Percentiles rank a stretch among this genome's conserved stretches.
Conservation (phyloP, 2,113 vertebrate species). For the Corythornis vintsioides region DNA sequence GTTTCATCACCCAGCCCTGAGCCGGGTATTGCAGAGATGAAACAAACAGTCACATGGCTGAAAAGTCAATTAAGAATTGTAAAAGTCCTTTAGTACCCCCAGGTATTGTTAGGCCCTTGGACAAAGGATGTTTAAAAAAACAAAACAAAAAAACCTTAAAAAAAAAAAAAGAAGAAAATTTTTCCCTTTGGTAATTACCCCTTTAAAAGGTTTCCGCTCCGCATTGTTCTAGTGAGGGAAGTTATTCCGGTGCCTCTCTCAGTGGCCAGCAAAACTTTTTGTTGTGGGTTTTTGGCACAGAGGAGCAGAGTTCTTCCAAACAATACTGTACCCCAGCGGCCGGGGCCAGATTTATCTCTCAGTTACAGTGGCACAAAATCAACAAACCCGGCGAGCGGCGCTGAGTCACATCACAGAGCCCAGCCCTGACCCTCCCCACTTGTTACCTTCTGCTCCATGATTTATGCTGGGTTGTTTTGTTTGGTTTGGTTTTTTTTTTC, state of each 20-base stretch:
- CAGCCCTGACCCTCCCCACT: not conserved
- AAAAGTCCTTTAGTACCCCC: not conserved
- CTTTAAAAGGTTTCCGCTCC: conserved; percentile 37
- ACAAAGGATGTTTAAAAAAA: conserved; percentile 33
- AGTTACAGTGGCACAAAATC: not conserved
- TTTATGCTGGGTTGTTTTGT: not conserved
- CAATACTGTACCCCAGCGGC: not conserved
- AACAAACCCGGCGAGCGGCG: not conserved
- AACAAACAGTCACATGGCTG: not conserved
- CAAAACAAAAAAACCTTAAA: not conserved
- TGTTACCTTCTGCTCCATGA: not conserved
- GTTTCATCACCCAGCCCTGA: not conserved
- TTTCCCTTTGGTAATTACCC: not conserved
- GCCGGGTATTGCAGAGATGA: not conserved
- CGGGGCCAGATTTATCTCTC: not conserved
- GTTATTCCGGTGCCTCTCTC: not conserved
- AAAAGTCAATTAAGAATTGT: conserved; percentile 21
- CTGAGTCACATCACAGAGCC: not conserved
- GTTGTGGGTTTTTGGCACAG: not conserved
- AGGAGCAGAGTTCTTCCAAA: not conserved
- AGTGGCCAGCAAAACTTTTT: not conserved
- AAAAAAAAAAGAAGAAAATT: not conserved
- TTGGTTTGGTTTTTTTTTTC: not conserved
- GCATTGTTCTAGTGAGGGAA: not conserved
- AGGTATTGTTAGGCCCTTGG: conserved; percentile 15